A percentile compares a stretch with the other conserved stretches of the same genome.
Conservation (phyloP, 2,888 invertebrate genomes). For the Hymenopus coronatus region DNA sequence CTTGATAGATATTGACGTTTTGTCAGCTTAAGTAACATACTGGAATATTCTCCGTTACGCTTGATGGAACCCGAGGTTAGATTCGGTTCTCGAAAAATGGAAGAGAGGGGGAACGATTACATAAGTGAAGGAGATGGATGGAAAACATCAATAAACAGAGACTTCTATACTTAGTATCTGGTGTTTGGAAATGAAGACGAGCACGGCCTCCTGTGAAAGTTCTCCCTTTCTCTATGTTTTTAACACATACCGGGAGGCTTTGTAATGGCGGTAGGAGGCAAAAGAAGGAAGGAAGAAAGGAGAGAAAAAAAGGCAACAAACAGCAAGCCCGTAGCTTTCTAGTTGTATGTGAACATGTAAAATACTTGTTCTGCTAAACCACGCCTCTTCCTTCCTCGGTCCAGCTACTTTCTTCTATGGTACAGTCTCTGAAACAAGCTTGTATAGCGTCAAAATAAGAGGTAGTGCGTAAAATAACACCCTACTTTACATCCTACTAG, state of each 20-base stretch:
- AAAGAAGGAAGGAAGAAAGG: neutral
- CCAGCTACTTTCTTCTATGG: neutral
- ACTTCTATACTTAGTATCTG: neutral
- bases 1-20: neutral
- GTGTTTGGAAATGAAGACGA: neutral
- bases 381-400: neutral
- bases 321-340: neutral
- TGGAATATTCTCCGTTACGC: neutral
- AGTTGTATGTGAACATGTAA: neutral
- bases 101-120: neutral
- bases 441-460: neutral
- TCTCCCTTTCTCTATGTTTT: neutral
- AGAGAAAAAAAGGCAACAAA: neutral
- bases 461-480: too few species aligned
- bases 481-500: too few species aligned
- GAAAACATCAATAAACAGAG: constrained; percentile 6
- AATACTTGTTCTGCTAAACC: neutral
- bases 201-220: neutral
- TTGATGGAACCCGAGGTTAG: neutral
- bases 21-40: neutral
- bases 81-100: neutral
- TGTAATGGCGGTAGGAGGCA: neutral
- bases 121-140: neutral
- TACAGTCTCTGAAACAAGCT: neutral
- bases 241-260: neutral